Evolutionary conservation across 1,140 invertebrate species (phyloP).

Genomic region (Neomicropteryx cornuta): DNA sequence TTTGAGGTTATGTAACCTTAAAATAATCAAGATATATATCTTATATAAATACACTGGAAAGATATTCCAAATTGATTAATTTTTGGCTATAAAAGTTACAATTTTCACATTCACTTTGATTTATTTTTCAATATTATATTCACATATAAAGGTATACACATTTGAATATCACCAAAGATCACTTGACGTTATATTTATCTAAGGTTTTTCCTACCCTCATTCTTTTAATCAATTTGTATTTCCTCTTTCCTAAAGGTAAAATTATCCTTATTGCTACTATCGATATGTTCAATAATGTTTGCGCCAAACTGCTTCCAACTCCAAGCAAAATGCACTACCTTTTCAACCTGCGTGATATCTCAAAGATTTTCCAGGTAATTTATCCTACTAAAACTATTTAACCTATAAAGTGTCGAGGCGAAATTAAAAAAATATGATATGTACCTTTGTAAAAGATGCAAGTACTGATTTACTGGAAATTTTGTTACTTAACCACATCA

Average conservation of each 20-base stretch:
- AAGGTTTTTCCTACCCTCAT: no score
- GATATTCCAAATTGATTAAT: background rate
- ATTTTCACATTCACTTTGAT: background rate
- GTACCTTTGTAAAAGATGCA: no score
- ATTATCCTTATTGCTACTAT: constrained; percentile 49
- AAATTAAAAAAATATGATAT: no score
- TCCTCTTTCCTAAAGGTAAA: constrained; percentile 23
- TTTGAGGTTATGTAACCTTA: no score
- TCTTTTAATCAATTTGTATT: background rate
- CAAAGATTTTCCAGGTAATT: constrained; percentile 52
- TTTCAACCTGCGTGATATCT: constrained; percentile 80
- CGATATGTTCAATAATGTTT: constrained; percentile 60
- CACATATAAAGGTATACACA: background rate
- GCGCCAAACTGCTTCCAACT: constrained; percentile 65
- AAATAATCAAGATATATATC: no score
- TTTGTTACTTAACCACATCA: no score
- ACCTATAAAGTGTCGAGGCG: no score
- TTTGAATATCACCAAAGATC: no score
- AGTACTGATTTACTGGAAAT: no score
- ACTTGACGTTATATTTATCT: no score
- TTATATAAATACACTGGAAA: no score
- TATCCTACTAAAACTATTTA: constrained; percentile 8
- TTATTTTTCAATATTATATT: background rate
- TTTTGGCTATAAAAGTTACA: background rate
- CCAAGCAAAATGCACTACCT: constrained; percentile 82